Conservation (phyloP, 2,888 invertebrate species). For the Pinctada fucata region DNA sequence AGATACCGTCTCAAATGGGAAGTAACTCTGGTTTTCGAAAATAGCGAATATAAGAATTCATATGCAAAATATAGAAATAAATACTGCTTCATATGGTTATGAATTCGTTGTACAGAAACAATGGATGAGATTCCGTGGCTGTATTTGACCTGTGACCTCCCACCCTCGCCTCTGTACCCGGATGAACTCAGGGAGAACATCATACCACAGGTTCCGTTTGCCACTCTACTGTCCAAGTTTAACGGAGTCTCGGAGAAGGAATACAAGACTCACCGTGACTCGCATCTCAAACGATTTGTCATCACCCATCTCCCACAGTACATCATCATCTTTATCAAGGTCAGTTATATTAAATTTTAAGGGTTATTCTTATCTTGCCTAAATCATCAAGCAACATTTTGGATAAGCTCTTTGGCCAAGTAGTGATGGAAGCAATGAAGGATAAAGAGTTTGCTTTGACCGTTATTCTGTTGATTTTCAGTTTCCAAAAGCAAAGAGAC, state of each 20-base stretch:
- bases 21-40: too few relatives aligned
- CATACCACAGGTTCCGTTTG: slow-evolving; percentile 98
- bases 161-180: slow-evolving; percentile 95
- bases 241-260: slow-evolving; percentile 97
- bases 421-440: too few relatives aligned
- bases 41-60: too few relatives aligned
- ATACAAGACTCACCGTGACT: slow-evolving; percentile 99
- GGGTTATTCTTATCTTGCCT: background rate
- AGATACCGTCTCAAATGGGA: too few relatives aligned
- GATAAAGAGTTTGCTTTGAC: too few relatives aligned
- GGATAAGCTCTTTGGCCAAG: too few relatives aligned
- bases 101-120: slow-evolving; percentile 53
- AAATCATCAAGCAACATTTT: too few relatives aligned
- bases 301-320: slow-evolving; percentile 95
- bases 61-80: too few relatives aligned
- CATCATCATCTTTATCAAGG: slow-evolving; percentile 95
- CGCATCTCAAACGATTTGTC: slow-evolving; percentile 97
- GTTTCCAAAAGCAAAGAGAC: too few relatives aligned
- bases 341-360: slow-evolving; percentile 41
- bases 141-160: slow-evolving; percentile 97
- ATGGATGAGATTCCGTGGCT: slow-evolving; percentile 95
- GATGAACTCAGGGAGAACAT: slow-evolving; percentile 99
- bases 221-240: slow-evolving; percentile 95
- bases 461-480: too few relatives aligned
- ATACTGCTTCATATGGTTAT: too few relatives aligned